Percentiles rank a stretch among this genome's conserved stretches.
phyloP scores from a whole-genome alignment of 2,888 invertebrate species.

The Trissolcus japonicus region DNA sequence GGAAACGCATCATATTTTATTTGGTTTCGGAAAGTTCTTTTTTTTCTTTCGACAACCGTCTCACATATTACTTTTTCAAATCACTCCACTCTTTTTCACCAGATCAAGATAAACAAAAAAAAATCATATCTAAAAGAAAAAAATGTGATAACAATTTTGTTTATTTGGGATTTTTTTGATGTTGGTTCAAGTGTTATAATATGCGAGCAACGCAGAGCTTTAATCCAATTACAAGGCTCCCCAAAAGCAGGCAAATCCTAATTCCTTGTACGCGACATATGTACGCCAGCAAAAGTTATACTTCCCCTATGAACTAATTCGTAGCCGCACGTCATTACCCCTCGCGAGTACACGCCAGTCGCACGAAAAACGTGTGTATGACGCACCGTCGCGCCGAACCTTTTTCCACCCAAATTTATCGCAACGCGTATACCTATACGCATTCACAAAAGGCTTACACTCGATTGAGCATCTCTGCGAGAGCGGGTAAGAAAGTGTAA shows the following conservation, averaged over 20 bases:
- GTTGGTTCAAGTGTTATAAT: slow-evolving; percentile 6
- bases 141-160: too few relatives aligned
- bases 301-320: slow-evolving; percentile 53
- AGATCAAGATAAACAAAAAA: background rate
- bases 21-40: slow-evolving; percentile 30
- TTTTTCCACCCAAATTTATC: slow-evolving; percentile 62
- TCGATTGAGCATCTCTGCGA: slow-evolving; percentile 67
- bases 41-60: background rate
- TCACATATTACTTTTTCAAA: background rate
- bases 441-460: slow-evolving; percentile 68
- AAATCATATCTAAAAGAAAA: background rate
- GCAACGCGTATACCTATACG: slow-evolving; percentile 53
- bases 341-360: slow-evolving; percentile 49
- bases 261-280: slow-evolving; percentile 56
- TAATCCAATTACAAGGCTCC: slow-evolving; percentile 50
- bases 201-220: slow-evolving; percentile 11
- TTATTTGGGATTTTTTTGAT: background rate
- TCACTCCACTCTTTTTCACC: too few relatives aligned
- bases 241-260: slow-evolving; percentile 51
- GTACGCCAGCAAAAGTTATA: slow-evolving; percentile 48
- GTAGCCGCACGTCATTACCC: slow-evolving; percentile 53
- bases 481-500: slow-evolving; percentile 11
- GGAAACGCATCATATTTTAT: slow-evolving; percentile 45
- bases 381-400: slow-evolving; percentile 54
- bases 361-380: slow-evolving; percentile 52